phyloP scores from a whole-genome alignment of 35 echinoderm and acorn worm species.

The Antedon bifida region DNA sequence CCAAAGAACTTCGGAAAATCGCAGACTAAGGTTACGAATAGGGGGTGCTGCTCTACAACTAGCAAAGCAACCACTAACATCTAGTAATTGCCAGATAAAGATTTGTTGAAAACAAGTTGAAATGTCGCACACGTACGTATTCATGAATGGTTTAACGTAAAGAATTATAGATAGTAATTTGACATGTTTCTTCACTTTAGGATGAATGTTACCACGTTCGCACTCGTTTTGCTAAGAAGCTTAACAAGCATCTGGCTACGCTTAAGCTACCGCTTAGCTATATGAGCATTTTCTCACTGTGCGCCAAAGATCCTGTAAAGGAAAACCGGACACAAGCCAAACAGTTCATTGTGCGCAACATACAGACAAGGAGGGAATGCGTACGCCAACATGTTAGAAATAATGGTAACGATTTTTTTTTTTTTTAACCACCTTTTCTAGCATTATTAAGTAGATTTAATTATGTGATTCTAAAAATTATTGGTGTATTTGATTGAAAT shows the following conservation, averaged over 20 bases:
- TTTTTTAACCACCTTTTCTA: no score
- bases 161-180: no score
- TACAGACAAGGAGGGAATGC: slow-evolving; percentile 49
- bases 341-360: slow-evolving; percentile 53
- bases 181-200: slow-evolving; percentile 6
- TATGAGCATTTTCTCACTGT: slow-evolving; percentile 68
- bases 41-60: no score
- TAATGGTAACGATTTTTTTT: slow-evolving; percentile 4
- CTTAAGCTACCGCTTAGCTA: slow-evolving; percentile 78
- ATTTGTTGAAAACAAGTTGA: no score
- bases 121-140: no score
- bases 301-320: slow-evolving; percentile 79
- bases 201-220: slow-evolving; percentile 97
- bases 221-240: slow-evolving; percentile 56
- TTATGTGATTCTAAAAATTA: no score
- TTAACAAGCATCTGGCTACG: slow-evolving; percentile 54
- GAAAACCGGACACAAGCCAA: slow-evolving; percentile 40
- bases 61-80: no score
- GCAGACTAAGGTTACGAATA: no score
- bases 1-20: no score
- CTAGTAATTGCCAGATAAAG: no score
- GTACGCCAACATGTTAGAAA: slow-evolving; percentile 35
- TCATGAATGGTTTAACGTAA: no score
- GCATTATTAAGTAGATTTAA: no score
- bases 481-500: not conserved